Evolutionary conservation across 2,797 vertebrate genomes (phyloP).

Genomic region (Sebastes iracundus): DNA sequence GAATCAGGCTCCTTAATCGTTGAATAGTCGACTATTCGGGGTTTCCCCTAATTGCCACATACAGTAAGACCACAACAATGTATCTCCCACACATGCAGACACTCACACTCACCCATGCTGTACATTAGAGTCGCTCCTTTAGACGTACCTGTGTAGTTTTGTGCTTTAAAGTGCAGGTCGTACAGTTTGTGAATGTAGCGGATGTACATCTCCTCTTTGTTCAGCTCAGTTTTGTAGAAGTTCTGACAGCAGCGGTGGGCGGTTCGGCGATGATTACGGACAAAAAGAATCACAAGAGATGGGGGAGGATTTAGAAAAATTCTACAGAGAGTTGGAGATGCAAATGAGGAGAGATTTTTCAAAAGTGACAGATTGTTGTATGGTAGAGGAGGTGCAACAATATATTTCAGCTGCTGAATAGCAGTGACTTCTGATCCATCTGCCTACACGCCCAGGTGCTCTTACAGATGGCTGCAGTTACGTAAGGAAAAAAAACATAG

Average conservation of each 20-base stretch:
- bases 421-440: constrained; percentile 26
- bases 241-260: constrained; percentile 82
- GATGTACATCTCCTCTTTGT: constrained; percentile 99
- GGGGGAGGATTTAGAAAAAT: background rate
- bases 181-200: constrained; percentile 99
- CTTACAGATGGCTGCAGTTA: constrained; percentile 46
- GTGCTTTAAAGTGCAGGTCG: constrained; percentile 97
- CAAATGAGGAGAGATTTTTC: constrained; percentile 15
- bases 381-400: constrained; percentile 12
- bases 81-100: background rate
- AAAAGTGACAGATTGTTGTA: constrained; percentile 26
- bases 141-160: constrained; percentile 95
- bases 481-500: constrained; percentile 14
- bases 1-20: background rate
- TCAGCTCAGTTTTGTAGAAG: constrained; percentile 98
- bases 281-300: background rate
- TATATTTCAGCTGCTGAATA: constrained; percentile 34
- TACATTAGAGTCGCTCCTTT: background rate
- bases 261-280: background rate
- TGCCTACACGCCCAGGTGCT: constrained; percentile 35
- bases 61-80: background rate
- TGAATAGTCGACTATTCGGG: background rate
- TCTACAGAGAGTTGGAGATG: background rate
- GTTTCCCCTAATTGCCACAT: background rate
- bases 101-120: background rate